phyloP scores from a whole-genome alignment of 2,113 vertebrate species.

The Catharus minimus region DNA sequence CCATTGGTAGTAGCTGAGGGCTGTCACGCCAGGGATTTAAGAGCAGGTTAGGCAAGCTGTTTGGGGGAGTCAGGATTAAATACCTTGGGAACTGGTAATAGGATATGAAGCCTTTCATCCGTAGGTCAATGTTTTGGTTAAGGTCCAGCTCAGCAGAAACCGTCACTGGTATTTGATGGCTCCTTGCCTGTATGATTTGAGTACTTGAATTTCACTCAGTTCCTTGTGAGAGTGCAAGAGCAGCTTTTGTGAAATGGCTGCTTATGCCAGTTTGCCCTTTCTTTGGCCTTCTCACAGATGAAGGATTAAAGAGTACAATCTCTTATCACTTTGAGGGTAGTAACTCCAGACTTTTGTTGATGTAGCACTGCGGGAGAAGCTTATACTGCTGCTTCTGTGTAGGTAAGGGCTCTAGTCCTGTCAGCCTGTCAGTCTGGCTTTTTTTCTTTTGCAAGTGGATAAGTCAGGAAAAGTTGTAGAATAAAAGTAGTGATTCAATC shows the following conservation, averaged over 20 bases:
- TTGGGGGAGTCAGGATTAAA: constrained; percentile 11
- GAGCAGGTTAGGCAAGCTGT: constrained; percentile 10
- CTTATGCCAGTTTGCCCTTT: constrained; percentile 2
- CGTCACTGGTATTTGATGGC: not conserved
- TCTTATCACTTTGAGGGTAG: not conserved
- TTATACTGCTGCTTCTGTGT: not conserved
- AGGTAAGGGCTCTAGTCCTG: not conserved
- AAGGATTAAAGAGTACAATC: not conserved
- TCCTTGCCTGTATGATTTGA: not conserved
- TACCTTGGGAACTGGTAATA: constrained; percentile 39
- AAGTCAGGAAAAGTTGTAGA: not conserved
- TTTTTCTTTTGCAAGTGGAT: not conserved
- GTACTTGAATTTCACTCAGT: not conserved
- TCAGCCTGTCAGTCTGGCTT: not conserved
- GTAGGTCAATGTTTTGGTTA: not conserved
- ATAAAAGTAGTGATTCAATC: not conserved
- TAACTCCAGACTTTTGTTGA: not conserved
- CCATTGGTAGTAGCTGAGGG: not conserved
- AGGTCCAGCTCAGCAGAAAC: not conserved
- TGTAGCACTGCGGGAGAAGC: not conserved
- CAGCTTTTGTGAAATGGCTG: not conserved
- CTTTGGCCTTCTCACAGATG: constrained; percentile 1
- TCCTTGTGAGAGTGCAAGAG: not conserved
- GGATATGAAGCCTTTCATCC: constrained; percentile 30
- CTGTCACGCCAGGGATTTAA: not conserved